Evolutionary conservation across 2,888 invertebrate genomes (phyloP).

Genomic region (Limnephilus rhombicus): DNA sequence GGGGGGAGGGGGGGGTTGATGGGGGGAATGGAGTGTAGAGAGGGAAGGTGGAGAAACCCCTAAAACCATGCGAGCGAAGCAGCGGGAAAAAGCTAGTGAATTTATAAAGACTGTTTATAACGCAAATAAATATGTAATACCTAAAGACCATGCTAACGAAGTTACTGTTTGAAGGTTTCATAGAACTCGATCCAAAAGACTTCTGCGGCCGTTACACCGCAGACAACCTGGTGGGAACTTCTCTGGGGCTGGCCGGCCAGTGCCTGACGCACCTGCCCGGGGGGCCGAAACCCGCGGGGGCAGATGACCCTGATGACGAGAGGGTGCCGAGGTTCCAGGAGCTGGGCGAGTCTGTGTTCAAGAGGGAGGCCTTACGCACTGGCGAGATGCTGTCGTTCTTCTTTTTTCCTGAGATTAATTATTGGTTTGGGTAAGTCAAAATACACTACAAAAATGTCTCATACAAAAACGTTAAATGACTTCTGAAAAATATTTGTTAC

Average conservation of each 20-base stretch:
- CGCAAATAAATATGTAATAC: too few species aligned
- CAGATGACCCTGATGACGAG: background rate
- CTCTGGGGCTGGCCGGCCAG: slow-evolving; percentile 51
- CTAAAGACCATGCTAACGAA: too few species aligned
- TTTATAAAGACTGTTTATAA: too few species aligned
- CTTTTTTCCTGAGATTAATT: slow-evolving; percentile 48
- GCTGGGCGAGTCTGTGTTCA: slow-evolving; percentile 14
- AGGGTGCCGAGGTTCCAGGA: slow-evolving; percentile 32
- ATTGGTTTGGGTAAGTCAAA: slow-evolving; percentile 42
- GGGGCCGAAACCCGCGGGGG: background rate
- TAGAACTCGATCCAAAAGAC: slow-evolving; percentile 38
- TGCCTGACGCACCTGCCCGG: slow-evolving; percentile 31
- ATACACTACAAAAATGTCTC: background rate
- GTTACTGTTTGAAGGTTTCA: slow-evolving; percentile 25
- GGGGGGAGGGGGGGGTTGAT: too few species aligned
- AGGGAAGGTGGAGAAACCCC: too few species aligned
- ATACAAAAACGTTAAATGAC: too few species aligned
- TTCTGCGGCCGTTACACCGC: slow-evolving; percentile 47
- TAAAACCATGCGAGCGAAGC: too few species aligned
- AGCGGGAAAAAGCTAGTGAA: too few species aligned
- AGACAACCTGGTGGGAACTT: slow-evolving; percentile 48
- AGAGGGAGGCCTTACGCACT: background rate
- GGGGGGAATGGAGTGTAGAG: too few species aligned
- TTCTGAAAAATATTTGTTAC: too few species aligned
- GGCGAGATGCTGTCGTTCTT: slow-evolving; percentile 40